These are phyloP conservation scores for Drosophila neocordata DNA, from an alignment of 1,140 invertebrate genomes.

Conservation along the genomic window DNA sequence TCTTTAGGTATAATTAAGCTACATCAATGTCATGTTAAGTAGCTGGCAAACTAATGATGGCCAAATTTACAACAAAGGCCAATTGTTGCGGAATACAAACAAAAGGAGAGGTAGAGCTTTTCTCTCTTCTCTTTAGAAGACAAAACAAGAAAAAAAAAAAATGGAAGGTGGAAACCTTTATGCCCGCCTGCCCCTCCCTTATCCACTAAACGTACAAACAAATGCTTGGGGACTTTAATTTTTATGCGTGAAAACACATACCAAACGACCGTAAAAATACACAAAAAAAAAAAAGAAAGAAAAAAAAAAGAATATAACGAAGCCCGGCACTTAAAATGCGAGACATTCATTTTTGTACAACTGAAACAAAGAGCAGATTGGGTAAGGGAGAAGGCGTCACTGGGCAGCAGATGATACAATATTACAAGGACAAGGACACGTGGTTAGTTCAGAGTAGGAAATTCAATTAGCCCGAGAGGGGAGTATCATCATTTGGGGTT, in stretches of 20 bases:
- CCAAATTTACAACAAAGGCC: conserved; percentile 73
- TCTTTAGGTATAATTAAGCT: conserved; percentile 72
- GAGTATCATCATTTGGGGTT: conserved; percentile 26
- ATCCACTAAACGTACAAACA: conserved; percentile 38
- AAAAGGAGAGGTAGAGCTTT: neutral
- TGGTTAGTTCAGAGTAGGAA: conserved; percentile 57
- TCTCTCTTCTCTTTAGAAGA: too few species aligned
- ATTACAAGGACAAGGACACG: conserved; percentile 47
- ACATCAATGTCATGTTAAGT: conserved; percentile 79
- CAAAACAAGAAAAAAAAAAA: neutral
- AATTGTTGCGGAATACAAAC: conserved; percentile 51
- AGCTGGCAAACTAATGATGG: conserved; percentile 77
- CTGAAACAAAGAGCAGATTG: conserved; percentile 15
- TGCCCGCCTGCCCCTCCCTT: neutral
- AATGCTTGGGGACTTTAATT: conserved; percentile 69
- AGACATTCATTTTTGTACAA: conserved; percentile 74
- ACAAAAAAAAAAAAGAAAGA: conserved; percentile 21
- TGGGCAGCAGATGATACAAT: neutral
- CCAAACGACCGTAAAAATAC: conserved; percentile 37
- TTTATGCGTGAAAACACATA: conserved; percentile 77
- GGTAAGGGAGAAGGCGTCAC: too few species aligned
- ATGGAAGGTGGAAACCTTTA: neutral
- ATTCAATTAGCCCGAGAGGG: conserved; percentile 70
- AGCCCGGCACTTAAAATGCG: conserved; percentile 73
- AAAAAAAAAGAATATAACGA: conserved; percentile 29